Base-by-base conservation (phyloP, 2,797 vertebrate species). In the Neosilurus mollespiculum region DNA sequence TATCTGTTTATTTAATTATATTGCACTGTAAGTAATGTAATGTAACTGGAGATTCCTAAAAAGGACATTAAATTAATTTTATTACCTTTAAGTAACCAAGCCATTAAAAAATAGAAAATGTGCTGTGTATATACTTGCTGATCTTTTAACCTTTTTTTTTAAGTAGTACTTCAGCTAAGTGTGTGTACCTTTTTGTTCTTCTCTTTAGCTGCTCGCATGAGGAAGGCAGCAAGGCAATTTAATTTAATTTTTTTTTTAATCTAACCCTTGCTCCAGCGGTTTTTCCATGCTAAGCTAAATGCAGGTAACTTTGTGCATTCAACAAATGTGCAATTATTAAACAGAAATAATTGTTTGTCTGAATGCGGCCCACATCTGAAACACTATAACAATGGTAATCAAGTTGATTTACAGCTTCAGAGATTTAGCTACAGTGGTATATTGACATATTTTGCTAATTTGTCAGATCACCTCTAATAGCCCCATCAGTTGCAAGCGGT, bases 1-100 rank as follows among this genome's bases (percentile, higher is more conserved):
- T 24, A 12, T 70, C 49, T 59, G 20, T 34, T n/a, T n/a, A n/a
- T n/a, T n/a, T n/a, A 75, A 64, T 66, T 69, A 79, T 53, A n/a
- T 81, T 81, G 49, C 84, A 76, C 58, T 34, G 9, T 66, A 22
- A 58, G 56, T 71, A 58, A 9, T 75, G 70, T 73, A 78, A 81
- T 22, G 3, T 22, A n/a, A 54, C 20, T 58, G 24, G 15, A 53
- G n/a, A 75, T 56, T 75, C 72, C 51, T 15, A 22, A n/a, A 73
- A 67, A 18, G 7, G 16, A 16, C 62, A 54, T 30, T 67, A 18
- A 18, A 67, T 5, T 9, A 10, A 37, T 67, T 37, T 58, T 66
- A 66, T 12, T 22, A 66, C 49, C 30, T 20, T 65, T 51, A 22
- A 26, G 12, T 2, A 37, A n/a, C 8, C 16, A 22, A 22, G 8